These are phyloP conservation scores for Euthynnus affinis DNA, from an alignment of 2,797 vertebrate genomes.

Conservation along the genomic window DNA sequence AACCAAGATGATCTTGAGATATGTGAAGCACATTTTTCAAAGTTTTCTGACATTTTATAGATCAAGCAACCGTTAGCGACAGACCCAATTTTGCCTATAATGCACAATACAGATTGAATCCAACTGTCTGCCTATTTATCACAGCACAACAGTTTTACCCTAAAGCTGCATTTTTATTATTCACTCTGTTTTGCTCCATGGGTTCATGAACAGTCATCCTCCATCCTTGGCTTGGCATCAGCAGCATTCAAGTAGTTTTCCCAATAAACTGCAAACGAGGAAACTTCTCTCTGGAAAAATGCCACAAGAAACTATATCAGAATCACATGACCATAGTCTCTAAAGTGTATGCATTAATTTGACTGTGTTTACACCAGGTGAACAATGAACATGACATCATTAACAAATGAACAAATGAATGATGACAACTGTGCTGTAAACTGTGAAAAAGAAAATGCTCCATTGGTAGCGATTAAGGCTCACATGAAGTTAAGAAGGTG, in stretches of 20 bases:
- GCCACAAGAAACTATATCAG: background rate
- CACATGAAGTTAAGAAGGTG: too few relatives aligned
- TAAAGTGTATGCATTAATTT: background rate
- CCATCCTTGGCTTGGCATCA: background rate
- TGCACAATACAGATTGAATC: background rate
- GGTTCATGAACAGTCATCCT: background rate
- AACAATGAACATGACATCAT: background rate
- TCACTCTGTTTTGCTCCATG: background rate
- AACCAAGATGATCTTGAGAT: too few relatives aligned
- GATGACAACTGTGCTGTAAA: background rate
- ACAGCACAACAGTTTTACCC: background rate
- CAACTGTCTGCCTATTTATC: background rate
- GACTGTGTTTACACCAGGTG: background rate
- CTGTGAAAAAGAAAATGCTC: background rate
- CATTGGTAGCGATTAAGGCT: background rate
- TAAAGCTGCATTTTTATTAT: constrained; percentile 18
- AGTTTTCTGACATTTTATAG: background rate
- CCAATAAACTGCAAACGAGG: constrained; percentile 5
- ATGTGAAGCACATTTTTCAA: background rate
- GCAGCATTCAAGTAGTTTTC: background rate
- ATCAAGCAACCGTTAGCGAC: background rate
- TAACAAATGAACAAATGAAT: background rate
- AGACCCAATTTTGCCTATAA: background rate
- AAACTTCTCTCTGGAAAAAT: constrained; percentile 6
- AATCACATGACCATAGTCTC: constrained; percentile 1